Evolutionary conservation across 2,888 invertebrate species (phyloP), one percentile per base, ranked within the genome.

Genomic region (Emmelina monodactyla): DNA sequence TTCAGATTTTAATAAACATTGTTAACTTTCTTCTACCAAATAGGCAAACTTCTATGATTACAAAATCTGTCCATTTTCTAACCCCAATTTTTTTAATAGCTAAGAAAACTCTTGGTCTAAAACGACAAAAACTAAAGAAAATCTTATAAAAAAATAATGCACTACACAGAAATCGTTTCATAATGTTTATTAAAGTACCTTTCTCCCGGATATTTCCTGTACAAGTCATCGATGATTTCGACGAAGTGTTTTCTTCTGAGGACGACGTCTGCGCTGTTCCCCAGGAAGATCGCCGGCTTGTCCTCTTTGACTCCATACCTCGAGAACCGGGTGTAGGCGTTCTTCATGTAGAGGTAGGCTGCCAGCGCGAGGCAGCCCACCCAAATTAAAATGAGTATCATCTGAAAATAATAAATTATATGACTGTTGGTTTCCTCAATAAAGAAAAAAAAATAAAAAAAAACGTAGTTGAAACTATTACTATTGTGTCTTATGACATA

Each of bases 181-280:
- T 28, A 28, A 28, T 28, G 11, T n/a, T 11, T 3, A 13, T 29
- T 29, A 5, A 33, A 39, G 37, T 33, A 68, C 71, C 53, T 61
- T 37, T 60, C 49, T 11, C 50, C 45, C 2, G 56, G 51, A 38
- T 55, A 65, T 1, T 37, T 29, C 0, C 46, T 33, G 35, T 61
- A 62, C 2, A 50, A n/a, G 0, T 32, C 42, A 1, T 48, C 13
- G 2, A 53, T 19, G 1, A 54, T 41, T 1, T 55, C 48, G 0
- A 46, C 22, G 3, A 61, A 33, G 25, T 58, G 57, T 2, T 45
- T 37, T 10, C 37, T 33, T 36, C 41, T 38, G 1, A 42, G n/a
- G 2, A 39, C 5, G 1, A 50, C 5, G 0, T 25, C 14, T 1
- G n/a, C 28, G 2, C 34, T 32, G 28, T 51, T 54, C 2, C 55